Conservation (phyloP, 2,888 invertebrate species). For the Macropis europaea region DNA sequence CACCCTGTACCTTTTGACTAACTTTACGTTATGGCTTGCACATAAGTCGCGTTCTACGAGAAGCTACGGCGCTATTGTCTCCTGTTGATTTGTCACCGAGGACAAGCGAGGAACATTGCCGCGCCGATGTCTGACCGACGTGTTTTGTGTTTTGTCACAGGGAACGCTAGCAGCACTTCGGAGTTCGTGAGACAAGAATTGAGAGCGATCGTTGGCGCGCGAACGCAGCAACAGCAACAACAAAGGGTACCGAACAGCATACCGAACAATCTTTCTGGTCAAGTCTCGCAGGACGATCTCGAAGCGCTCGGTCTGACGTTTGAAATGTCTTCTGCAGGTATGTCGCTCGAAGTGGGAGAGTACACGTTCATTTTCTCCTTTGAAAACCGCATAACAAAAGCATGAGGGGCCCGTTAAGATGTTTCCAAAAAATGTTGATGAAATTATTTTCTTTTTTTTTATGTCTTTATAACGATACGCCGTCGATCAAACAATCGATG, state of each 20-base stretch:
- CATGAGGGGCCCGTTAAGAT: not conserved
- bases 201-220: constrained; percentile 92
- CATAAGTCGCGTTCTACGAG: constrained; percentile 8
- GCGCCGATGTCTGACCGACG: not conserved
- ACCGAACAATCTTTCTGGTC: constrained; percentile 76
- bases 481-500: not conserved
- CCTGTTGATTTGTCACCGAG: not conserved
- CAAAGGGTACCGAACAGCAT: constrained; percentile 79
- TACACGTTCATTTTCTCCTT: not conserved
- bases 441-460: not conserved
- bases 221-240: constrained; percentile 82
- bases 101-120: not conserved
- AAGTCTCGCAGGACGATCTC: constrained; percentile 84
- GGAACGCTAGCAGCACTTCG: constrained; percentile 82
- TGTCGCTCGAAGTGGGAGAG: constrained; percentile 63
- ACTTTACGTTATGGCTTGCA: constrained; percentile 39
- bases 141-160: constrained; percentile 72
- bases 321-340: constrained; percentile 85
- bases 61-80: not conserved
- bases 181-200: constrained; percentile 96
- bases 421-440: not conserved
- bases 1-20: constrained; percentile 45
- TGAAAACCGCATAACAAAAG: not conserved
- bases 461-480: not conserved
- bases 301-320: constrained; percentile 86